These are phyloP conservation scores for Saturnia japonica DNA, from an alignment of 2,888 invertebrate genomes.

Conservation along the genomic window DNA sequence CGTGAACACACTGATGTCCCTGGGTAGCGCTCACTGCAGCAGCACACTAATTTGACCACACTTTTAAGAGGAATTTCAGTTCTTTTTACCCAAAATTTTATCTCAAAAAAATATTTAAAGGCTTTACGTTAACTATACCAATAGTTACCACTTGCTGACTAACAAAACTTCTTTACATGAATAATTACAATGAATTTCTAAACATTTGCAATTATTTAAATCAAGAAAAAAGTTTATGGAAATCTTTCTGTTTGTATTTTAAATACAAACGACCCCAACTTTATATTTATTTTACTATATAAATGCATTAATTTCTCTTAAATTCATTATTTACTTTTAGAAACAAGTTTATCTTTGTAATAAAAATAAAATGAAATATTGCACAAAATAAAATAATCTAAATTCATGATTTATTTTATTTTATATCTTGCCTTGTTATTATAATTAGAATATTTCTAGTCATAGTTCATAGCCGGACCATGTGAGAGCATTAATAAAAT, in stretches of 20 bases:
- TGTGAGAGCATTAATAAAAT: no score
- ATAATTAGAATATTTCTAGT: no score
- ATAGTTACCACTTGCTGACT: neutral
- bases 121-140: neutral
- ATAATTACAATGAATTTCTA: no score
- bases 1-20: constrained; percentile 4
- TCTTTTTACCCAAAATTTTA: neutral
- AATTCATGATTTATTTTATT: neutral
- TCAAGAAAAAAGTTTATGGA: no score
- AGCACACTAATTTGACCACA: neutral
- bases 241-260: neutral
- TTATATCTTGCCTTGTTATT: neutral
- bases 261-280: neutral
- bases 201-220: no score
- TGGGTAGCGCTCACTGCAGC: neutral
- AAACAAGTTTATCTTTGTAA: neutral
- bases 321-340: neutral
- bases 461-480: no score
- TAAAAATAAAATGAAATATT: neutral
- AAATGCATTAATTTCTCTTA: neutral
- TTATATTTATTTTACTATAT: no score
- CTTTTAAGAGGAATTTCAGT: neutral
- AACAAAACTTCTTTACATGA: no score
- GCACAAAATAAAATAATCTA: neutral
- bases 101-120: neutral